Base-by-base conservation (phyloP, 2,797 vertebrate species). In the Echeneis naucrates region DNA sequence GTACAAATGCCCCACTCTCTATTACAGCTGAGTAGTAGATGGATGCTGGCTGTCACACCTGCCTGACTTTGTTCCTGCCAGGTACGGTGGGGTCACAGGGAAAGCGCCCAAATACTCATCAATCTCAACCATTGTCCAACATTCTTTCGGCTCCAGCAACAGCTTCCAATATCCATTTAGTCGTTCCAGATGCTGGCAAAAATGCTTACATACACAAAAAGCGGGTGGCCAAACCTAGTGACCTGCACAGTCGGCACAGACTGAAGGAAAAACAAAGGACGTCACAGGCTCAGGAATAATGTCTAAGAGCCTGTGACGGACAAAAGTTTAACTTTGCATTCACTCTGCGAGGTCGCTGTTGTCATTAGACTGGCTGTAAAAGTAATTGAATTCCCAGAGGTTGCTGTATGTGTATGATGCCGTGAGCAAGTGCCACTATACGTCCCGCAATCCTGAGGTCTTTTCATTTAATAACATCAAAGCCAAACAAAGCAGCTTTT, bases 101-200 rank as follows among this genome's bases (percentile, higher is more conserved):
- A 93, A 91, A 92, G 90, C 83, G 70, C 88, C 92, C 92, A 93
- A 93, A 93, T 90, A 89, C 88, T 93, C 94, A 94, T 94, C 93
- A 94, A 93, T 95, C 94, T 94, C 91, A 76, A 90, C 81, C 84
- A 84, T 81, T 90, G 91, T 92, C 93, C 92, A 90, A 86, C 87
- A 83, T 78, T 88, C 83, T 84, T 88, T 83, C 65, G 59, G 86
- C 78, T 89, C 72, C 78, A 42, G 73, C 78, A 81, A 78, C 83
- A 81, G 86, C 75, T 79, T 88, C 93, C 89, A 91, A 92, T 92
- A 92, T 92, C 92, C 91, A 92, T 91, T 93, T 92, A 94, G 92
- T 75, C 26, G 57, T 80, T 87, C 84, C 85, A 86, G 86, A 90
- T 87, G 87, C 83, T 74, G 87, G 82, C 73, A 86, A 90, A 91